Base-by-base conservation (phyloP, 2,888 invertebrate genomes). In the Alloscopus bannaensis region DNA sequence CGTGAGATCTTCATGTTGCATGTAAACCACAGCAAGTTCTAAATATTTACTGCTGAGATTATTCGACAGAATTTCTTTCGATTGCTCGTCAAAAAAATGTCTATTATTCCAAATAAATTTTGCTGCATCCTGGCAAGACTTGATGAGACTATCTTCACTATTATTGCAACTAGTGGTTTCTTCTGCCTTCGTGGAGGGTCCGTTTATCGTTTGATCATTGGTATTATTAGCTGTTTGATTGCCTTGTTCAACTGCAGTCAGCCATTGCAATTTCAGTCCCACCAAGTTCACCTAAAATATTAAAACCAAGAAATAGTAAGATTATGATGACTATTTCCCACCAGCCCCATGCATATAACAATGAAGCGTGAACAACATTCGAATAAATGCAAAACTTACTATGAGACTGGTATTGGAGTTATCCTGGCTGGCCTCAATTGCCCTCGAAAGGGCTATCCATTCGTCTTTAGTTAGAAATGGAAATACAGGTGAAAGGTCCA, bases 201-300 rank as follows among this genome's bases (percentile, higher is more conserved):
- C 42, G 47, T 57, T 29, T n/a, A n/a, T n/a, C n/a, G n/a, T n/a
- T n/a, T n/a, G n/a, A n/a, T n/a, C n/a, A n/a, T n/a, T n/a, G n/a
- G n/a, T n/a, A n/a, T n/a, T n/a, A n/a, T n/a, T n/a, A n/a, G n/a
- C n/a, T n/a, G n/a, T n/a, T n/a, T n/a, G n/a, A n/a, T n/a, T n/a
- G 29, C 70, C 20, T 71, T 69, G 65, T 29, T 80, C 47, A 29
- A 79, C 45, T 1, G 78, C 18, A 55, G 73, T 60, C 47, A 84
- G 31, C 42, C 70, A 81, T 36, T 81, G 82, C 28, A 85, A 57
- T 47, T 85, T 85, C 59, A 84, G 72, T 28, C 76, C 82, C 24
- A 85, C 83, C 45, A 85, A 72, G 18, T 72, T 83, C 3, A 81
- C 82, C 83, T 83, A 50, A 1, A 26, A 36, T n/a, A n/a, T n/a